Percentiles rank a stretch among this genome's conserved stretches.
phyloP scores from a whole-genome alignment of 1,140 invertebrate species.

The Platorchestia sp. region DNA sequence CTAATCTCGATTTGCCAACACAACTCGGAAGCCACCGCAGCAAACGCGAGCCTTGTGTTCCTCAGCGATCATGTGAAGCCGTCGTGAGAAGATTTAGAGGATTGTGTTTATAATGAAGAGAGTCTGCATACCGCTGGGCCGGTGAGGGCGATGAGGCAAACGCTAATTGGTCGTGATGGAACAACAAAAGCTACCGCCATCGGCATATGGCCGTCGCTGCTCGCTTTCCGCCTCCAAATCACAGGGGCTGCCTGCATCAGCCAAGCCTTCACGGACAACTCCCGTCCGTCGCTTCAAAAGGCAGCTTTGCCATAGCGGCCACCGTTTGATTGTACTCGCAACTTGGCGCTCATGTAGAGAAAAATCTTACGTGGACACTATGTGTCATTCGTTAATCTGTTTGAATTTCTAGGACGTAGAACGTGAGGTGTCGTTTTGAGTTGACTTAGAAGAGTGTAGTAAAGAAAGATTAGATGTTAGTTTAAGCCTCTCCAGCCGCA shows the following conservation, averaged over 20 bases:
- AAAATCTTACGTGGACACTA: neutral
- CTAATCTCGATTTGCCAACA: neutral
- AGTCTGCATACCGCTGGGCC: slow-evolving; percentile 37
- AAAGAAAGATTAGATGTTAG: neutral
- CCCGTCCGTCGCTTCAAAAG: too few relatives aligned
- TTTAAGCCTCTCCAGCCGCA: neutral
- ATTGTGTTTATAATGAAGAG: slow-evolving; percentile 41
- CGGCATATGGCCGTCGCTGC: slow-evolving; percentile 44
- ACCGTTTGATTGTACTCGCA: neutral
- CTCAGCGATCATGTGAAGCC: neutral
- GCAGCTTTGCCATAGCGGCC: neutral
- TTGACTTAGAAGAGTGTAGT: too few relatives aligned
- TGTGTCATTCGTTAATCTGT: neutral
- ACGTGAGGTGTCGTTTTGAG: neutral
- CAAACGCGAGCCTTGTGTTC: neutral
- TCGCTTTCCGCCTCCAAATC: slow-evolving; percentile 27
- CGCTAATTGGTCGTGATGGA: slow-evolving; percentile 44
- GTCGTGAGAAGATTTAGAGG: slow-evolving; percentile 14
- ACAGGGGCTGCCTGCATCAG: neutral
- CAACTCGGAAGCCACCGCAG: neutral
- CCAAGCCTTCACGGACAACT: neutral
- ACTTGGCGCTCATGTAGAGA: neutral
- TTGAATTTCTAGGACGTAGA: neutral
- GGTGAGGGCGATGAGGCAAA: slow-evolving; percentile 20
- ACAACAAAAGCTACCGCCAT: slow-evolving; percentile 8